phyloP scores from a whole-genome alignment of 2,888 invertebrate species.

The Dexiosoma caninum region DNA sequence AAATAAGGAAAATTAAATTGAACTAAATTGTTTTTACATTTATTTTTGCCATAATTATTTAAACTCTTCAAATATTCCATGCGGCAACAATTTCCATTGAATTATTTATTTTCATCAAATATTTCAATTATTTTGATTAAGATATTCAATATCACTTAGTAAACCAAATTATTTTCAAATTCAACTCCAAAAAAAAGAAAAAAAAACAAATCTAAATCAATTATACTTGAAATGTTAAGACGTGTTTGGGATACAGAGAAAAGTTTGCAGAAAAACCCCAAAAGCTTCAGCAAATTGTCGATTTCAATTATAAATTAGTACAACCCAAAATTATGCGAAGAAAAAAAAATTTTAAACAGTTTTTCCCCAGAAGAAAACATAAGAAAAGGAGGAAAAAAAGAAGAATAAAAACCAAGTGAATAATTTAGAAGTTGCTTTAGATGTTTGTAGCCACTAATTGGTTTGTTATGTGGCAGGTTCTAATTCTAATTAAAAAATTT shows the following conservation, averaged over 20 bases:
- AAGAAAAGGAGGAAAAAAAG: neutral
- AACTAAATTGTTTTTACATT: no score
- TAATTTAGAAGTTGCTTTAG: constrained; percentile 54
- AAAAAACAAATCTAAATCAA: neutral
- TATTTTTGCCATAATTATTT: no score
- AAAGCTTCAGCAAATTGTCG: constrained; percentile 46
- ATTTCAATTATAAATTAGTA: constrained; percentile 52
- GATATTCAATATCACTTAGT: constrained; percentile 40
- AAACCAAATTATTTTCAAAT: constrained; percentile 37
- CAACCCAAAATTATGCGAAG: constrained; percentile 11
- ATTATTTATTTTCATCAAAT: constrained; percentile 9
- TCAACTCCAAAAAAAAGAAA: constrained; percentile 29
- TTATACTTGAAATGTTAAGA: constrained; percentile 7
- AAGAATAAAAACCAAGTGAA: constrained; percentile 39
- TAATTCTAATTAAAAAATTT: constrained; percentile 48
- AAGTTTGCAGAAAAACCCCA: constrained; percentile 19
- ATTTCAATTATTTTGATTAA: constrained; percentile 3
- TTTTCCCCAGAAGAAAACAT: neutral
- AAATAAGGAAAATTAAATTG: no score
- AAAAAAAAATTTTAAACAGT: neutral
- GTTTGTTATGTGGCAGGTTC: constrained; percentile 54
- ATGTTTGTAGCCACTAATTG: constrained; percentile 49
- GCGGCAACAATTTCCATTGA: neutral
- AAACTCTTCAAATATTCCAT: neutral
- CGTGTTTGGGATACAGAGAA: neutral